Evolutionary conservation across 2,113 vertebrate genomes (phyloP).

Genomic region (Cheilinus undulatus): DNA sequence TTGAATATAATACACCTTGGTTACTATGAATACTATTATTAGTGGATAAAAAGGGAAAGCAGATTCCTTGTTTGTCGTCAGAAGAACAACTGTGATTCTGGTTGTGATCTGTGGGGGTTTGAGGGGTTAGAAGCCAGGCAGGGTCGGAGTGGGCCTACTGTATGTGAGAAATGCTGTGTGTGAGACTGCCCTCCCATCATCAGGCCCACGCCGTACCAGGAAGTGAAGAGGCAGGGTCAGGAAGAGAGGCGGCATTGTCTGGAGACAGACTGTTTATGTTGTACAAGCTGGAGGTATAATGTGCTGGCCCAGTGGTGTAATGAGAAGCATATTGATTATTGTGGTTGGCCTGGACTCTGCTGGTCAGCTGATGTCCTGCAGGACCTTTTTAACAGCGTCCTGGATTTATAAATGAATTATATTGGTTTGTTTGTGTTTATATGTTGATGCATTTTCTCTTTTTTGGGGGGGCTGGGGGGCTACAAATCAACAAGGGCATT

Average conservation of each 20-base stretch:
- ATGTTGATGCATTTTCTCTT: not conserved
- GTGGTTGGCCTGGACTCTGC: constrained; percentile 23
- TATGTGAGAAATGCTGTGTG: constrained; percentile 70
- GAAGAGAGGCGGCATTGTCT: constrained; percentile 80
- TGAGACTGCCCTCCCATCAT: constrained; percentile 33
- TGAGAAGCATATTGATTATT: constrained; percentile 59
- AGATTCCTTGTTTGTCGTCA: not conserved
- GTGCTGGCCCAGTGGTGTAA: constrained; percentile 25
- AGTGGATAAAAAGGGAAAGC: not conserved
- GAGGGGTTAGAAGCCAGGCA: constrained; percentile 23
- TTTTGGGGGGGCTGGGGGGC: too few species aligned
- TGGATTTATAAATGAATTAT: constrained; percentile 26
- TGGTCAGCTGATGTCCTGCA: constrained; percentile 49
- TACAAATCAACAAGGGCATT: too few species aligned
- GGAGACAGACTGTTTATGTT: constrained; percentile 54
- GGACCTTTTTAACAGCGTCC: constrained; percentile 21
- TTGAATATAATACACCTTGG: not conserved
- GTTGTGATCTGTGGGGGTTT: constrained; percentile 1
- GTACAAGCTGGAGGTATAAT: constrained; percentile 44
- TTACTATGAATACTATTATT: not conserved
- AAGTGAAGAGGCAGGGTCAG: constrained; percentile 68
- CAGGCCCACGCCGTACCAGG: constrained; percentile 80
- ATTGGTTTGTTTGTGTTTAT: not conserved
- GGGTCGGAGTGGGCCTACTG: constrained; percentile 57
- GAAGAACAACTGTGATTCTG: not conserved